Base-by-base conservation (phyloP, 2,888 invertebrate species). In the Drosophila austrosaltans region DNA sequence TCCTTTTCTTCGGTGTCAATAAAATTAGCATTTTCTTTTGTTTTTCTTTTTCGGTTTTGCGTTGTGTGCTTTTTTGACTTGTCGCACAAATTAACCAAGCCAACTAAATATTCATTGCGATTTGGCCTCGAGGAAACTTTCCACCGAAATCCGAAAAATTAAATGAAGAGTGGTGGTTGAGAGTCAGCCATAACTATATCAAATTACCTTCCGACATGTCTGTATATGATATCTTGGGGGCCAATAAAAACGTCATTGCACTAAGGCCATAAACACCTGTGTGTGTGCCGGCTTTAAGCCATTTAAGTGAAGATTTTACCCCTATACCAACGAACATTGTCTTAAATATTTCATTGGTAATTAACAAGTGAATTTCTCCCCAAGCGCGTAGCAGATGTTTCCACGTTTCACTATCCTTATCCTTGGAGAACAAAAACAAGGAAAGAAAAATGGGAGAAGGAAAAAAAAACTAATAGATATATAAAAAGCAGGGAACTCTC, bases 21-120 rank as follows among this genome's bases (percentile, higher is more conserved):
- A 89, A 85, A 85, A 85, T 85, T 85, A 80, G 89, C 88, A 89
- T 85, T 87, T 85, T 75, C 88, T 82, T 89, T 89, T 86, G 75
- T 82, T 87, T 69, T 75, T 60, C 68, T 62, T 69, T 69, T 72
- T 57, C 36, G 56, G 58, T 53, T 63, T 66, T 66, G 75, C 63
- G 65, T 62, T 57, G 54, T 79, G 79, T 78, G 16, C 16, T 16
- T 73, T 82, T 82, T 79, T 67, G 53, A 70, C 82, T 77, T 86
- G 89, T 76, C 75, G 84, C 80, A 74, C 87, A 84, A 84, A 84
- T 84, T 84, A 84, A 89, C 54, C 80, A 63, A 88, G 73, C 86
- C 89, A 82, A 87, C 88, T 89, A 85, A 85, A 85, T 85, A 89
- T 85, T 85, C 85, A 89, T 25, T 89, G 88, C 77, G 89, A 78